phyloP scores from a whole-genome alignment of 1,140 invertebrate species.

The Stegodyphus mimosarum region DNA sequence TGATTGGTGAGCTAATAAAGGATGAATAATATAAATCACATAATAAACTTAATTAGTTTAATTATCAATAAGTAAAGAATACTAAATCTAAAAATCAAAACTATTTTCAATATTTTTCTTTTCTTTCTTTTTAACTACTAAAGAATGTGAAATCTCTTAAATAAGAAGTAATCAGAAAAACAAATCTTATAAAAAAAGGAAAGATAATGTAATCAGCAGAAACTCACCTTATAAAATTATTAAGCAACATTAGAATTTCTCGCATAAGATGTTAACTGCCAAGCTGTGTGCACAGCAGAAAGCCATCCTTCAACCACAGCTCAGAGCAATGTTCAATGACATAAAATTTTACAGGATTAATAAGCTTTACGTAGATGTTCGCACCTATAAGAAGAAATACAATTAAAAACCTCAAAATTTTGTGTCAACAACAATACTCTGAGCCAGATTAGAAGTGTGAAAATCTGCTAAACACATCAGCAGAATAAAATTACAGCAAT shows the following conservation, averaged over 20 bases:
- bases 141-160: too few relatives aligned
- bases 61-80: neutral
- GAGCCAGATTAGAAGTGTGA: conserved; percentile 36
- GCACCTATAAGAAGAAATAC: conserved; percentile 57
- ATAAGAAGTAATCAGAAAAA: too few relatives aligned
- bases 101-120: too few relatives aligned
- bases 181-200: neutral
- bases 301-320: conserved; percentile 43
- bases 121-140: too few relatives aligned
- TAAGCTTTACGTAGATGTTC: conserved; percentile 13
- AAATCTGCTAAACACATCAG: conserved; percentile 27
- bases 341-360: conserved; percentile 43
- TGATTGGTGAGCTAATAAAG: conserved; percentile 67
- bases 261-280: neutral
- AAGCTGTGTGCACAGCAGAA: conserved; percentile 29
- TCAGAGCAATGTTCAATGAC: conserved; percentile 53
- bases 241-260: conserved; percentile 2
- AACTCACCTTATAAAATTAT: neutral
- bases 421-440: conserved; percentile 40
- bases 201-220: conserved; percentile 40
- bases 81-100: too few relatives aligned
- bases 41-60: neutral
- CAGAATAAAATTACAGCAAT: neutral
- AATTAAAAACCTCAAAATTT: conserved; percentile 34
- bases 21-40: neutral